Evolutionary conservation across 2,888 invertebrate species (phyloP).

Genomic region (Amphipoea lucens): DNA sequence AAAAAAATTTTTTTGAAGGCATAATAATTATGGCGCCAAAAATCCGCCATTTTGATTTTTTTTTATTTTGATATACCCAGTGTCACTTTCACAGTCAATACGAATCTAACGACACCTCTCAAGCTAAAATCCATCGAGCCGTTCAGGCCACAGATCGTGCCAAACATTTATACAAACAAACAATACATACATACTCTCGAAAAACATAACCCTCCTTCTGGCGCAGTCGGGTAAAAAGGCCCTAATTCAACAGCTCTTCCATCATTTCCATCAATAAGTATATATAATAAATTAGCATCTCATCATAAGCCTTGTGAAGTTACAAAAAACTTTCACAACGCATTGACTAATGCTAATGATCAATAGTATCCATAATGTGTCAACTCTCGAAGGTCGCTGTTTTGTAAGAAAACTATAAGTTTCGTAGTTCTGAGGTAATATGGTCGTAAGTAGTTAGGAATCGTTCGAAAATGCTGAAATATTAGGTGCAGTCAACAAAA

Average conservation of each 20-base stretch:
- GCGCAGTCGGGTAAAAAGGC: no score
- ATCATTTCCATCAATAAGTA: background rate
- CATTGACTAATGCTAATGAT: constrained; percentile 54
- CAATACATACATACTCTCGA: no score
- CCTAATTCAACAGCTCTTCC: background rate
- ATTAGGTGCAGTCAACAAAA: background rate
- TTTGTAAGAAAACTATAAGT: constrained; percentile 46
- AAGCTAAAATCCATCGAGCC: no score
- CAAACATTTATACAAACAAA: no score
- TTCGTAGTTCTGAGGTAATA: constrained; percentile 50
- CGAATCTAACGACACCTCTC: no score
- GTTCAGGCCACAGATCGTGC: no score
- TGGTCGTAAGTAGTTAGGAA: constrained; percentile 10
- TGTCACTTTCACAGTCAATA: no score
- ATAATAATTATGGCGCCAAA: no score
- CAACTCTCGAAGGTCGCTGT: constrained; percentile 58
- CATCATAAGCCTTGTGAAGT: constrained; percentile 7
- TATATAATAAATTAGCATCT: constrained; percentile 29
- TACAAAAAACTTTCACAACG: constrained; percentile 42
- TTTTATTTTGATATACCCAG: no score
- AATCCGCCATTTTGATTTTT: no score
- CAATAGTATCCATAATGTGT: constrained; percentile 64
- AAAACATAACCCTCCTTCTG: no score
- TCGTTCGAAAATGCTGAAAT: constrained; percentile 28
- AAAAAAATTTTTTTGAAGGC: no score